Conservation (phyloP, 2,888 invertebrate species). For the Boloria selene region DNA sequence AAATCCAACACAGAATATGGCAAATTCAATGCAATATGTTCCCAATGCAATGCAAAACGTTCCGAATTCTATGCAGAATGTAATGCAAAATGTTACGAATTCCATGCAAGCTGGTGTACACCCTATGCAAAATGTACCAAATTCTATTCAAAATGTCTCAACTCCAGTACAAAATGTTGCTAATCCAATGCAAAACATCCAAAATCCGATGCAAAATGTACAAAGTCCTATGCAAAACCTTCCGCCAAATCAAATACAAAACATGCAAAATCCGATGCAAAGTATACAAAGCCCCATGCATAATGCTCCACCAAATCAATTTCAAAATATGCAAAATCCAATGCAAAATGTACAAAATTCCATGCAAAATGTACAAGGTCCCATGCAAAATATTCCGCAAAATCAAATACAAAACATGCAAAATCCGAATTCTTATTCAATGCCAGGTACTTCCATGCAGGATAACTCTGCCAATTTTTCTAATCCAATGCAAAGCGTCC, state of each 20-base stretch:
- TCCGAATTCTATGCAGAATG: conserved; percentile 15
- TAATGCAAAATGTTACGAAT: conserved; percentile 18
- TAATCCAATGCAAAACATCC: conserved; percentile 25
- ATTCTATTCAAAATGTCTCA: background rate
- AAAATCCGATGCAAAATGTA: conserved; percentile 12
- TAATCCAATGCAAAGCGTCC: conserved; percentile 27
- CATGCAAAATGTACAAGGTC: conserved; percentile 1
- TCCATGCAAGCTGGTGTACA: no score
- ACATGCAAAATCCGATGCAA: conserved; percentile 17
- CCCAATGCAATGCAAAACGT: conserved; percentile 21
- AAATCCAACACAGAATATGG: conserved; percentile 13
- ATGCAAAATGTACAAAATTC: conserved; percentile 22
- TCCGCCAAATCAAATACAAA: conserved; percentile 17
- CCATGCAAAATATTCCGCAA: conserved; percentile 3
- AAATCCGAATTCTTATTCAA: conserved; percentile 25
- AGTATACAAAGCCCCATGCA: conserved; percentile 19
- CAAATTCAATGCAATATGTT: conserved; percentile 18
- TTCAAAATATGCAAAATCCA: conserved; percentile 22
- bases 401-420: conserved; percentile 16
- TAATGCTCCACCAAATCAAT: conserved; percentile 13
- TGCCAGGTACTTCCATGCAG: conserved; percentile 15
- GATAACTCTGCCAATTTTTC: conserved; percentile 12
- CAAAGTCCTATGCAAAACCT: background rate
- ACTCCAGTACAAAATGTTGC: conserved; percentile 15
- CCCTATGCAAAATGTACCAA: conserved; percentile 16